Percentiles rank a stretch among this genome's conserved stretches.
phyloP scores from a whole-genome alignment of 2,888 invertebrate genomes.

The Merodon equestris region DNA sequence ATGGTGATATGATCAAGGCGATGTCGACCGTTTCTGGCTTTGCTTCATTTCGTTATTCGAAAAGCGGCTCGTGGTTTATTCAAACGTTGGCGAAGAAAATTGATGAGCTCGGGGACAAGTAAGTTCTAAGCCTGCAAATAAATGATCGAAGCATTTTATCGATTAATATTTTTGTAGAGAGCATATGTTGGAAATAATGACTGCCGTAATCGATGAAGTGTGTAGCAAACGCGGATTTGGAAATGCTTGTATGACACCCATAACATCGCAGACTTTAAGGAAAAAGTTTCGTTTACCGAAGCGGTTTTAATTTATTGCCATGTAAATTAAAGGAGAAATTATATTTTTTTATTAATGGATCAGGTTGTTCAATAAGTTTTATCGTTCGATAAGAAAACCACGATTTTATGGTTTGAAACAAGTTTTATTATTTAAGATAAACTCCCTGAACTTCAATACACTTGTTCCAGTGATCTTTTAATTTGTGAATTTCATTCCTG shows the following conservation, averaged over 20 bases:
- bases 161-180: constrained; percentile 67
- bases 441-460: no score
- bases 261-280: constrained; percentile 70
- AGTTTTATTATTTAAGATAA: no score
- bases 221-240: constrained; percentile 71
- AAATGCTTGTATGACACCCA: constrained; percentile 74
- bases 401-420: no score
- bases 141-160: background rate
- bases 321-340: no score
- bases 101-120: constrained; percentile 71
- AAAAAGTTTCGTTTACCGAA: constrained; percentile 74
- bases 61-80: constrained; percentile 77
- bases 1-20: constrained; percentile 74
- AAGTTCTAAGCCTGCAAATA: constrained; percentile 5
- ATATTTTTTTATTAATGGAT: no score
- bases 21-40: constrained; percentile 77
- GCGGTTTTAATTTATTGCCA: constrained; percentile 7
- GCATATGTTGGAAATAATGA: constrained; percentile 75
- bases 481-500: no score
- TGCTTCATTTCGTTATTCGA: constrained; percentile 74
- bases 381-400: no score
- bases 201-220: constrained; percentile 71
- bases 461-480: no score
- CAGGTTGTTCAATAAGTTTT: no score
- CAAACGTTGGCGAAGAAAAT: constrained; percentile 75